A percentile compares a stretch with the other conserved stretches of the same genome.
These are phyloP conservation scores for Julus scanicus DNA, from an alignment of 2,888 invertebrate species.

Conservation along the genomic window DNA sequence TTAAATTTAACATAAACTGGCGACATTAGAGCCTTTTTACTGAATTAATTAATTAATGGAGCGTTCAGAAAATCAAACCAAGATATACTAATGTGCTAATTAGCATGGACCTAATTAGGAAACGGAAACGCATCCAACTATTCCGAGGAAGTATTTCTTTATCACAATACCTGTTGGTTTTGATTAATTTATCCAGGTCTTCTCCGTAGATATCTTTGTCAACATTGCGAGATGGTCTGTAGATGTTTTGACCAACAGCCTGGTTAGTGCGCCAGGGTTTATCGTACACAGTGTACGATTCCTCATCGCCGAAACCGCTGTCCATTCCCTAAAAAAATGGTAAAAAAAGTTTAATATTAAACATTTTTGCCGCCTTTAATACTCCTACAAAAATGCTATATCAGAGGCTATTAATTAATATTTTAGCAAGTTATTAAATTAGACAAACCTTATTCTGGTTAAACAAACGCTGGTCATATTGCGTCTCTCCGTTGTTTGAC, in stretches of 20 bases:
- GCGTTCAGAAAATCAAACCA: too few species aligned
- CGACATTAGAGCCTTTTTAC: too few species aligned
- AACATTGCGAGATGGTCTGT: conserved; percentile 85
- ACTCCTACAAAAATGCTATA: too few species aligned
- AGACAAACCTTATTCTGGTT: conserved; percentile 79
- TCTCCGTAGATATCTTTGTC: conserved; percentile 89
- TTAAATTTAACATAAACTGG: too few species aligned
- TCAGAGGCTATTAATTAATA: too few species aligned
- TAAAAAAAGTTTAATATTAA: background rate
- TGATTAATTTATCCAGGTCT: conserved; percentile 86
- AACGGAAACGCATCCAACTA: background rate
- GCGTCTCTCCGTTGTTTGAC: conserved; percentile 77
- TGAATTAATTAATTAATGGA: too few species aligned
- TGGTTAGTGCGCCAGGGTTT: conserved; percentile 96
- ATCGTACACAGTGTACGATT: conserved; percentile 97
- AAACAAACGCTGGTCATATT: conserved; percentile 96
- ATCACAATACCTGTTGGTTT: conserved; percentile 77
- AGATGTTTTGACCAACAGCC: conserved; percentile 87
- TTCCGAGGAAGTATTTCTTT: background rate
- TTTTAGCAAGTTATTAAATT: too few species aligned
- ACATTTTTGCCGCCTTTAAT: too few species aligned
- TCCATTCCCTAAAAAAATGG: conserved; percentile 76
- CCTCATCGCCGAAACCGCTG: conserved; percentile 95
- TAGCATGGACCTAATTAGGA: too few species aligned
- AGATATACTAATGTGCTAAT: too few species aligned